Conservation (phyloP, 2,888 invertebrate genomes). For the Dryadula phaetusa region DNA sequence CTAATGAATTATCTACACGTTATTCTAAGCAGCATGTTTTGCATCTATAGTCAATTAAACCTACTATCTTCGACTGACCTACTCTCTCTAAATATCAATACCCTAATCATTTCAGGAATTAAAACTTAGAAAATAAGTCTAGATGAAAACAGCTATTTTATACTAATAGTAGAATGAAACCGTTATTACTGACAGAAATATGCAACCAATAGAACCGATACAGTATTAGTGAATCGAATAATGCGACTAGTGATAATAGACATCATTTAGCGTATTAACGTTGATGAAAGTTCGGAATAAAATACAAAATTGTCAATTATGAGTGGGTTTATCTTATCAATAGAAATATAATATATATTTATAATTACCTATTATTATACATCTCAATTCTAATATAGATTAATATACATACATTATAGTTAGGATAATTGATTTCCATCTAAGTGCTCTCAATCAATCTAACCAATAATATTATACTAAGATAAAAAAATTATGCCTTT, state of each 20-base stretch:
- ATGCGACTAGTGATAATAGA: slow-evolving; percentile 14
- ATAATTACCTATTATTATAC: slow-evolving; percentile 4
- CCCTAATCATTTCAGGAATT: not conserved
- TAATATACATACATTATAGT: slow-evolving; percentile 1
- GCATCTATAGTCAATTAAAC: too few relatives aligned
- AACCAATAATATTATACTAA: not conserved
- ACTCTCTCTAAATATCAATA: too few relatives aligned
- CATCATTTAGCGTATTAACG: not conserved
- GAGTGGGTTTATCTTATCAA: not conserved
- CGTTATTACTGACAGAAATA: not conserved
- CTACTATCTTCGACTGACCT: not conserved
- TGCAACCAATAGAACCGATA: not conserved
- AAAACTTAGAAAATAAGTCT: not conserved
- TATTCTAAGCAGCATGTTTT: too few relatives aligned
- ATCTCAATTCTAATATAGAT: slow-evolving; percentile 3
- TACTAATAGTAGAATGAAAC: not conserved
- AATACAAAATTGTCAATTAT: not conserved
- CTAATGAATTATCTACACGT: too few relatives aligned
- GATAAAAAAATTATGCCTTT: too few relatives aligned
- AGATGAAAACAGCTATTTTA: slow-evolving; percentile 1
- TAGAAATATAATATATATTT: too few relatives aligned
- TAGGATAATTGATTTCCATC: slow-evolving; percentile 9
- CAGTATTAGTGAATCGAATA: not conserved
- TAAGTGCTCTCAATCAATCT: not conserved
- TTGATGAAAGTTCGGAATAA: not conserved